Base-by-base conservation (phyloP, 2,888 invertebrate genomes). In the Thereva unica region DNA sequence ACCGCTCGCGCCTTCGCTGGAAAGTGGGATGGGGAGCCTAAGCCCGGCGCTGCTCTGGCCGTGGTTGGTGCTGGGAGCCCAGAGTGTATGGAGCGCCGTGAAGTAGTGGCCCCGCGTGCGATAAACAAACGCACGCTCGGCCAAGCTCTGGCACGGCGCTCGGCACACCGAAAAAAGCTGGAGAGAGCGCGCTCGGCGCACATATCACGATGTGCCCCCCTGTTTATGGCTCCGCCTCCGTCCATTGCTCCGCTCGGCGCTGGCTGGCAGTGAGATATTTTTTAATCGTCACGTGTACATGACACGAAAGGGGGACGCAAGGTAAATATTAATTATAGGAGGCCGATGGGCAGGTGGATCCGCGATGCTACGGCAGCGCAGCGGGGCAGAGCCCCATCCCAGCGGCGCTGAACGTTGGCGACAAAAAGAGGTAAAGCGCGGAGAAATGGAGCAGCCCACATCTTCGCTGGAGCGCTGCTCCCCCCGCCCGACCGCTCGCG, bases 151-250 rank as follows among this genome's bases (percentile, higher is more conserved):
- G 23, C 23, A 23, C 23, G 2, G 23, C 23, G 61, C 50, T 50
- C 38, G 53, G 38, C 5, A 40, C 10, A 50, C 40, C 42, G 42
- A 38, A 55, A 55, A 50, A 41, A 56, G 42, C 23, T 35, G 42
- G 12, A 61, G 50, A 61, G 41, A 61, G 61, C 61, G 41, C 61
- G 61, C 50, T 50, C 61, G 45, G 61, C 61, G 50, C 61, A 61
- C 9, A 61, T 61, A 61, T 61, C 61, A 50, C 61, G 40, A 41
- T 23, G 1, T 23, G 47, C 44, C 67, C 64, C 63, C 67, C 10
- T 54, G 57, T 65, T 65, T 65, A 65, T 69, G 67, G 69, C 69
- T 69, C 69, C 69, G 69, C 69, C 69, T 67, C 57, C 67, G 42
- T 56, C 42, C 56, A 42, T 63, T 63, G 45, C 61, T 61, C 34